These are phyloP conservation scores for Pseudorectes ferrugineus DNA, from an alignment of 2,113 vertebrate genomes.

Conservation along the genomic window DNA sequence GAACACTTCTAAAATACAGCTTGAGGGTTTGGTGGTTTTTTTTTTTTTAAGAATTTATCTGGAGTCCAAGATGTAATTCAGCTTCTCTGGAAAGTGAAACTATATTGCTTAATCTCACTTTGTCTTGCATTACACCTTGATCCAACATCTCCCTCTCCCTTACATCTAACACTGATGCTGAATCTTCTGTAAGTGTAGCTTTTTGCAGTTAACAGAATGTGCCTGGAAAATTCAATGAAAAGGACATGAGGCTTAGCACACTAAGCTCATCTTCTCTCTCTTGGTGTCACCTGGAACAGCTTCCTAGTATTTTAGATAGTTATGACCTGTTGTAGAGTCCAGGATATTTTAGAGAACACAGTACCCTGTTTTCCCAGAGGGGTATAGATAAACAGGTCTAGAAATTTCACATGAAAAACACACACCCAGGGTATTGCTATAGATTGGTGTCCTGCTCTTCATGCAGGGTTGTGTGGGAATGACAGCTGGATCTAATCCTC, in stretches of 20 bases:
- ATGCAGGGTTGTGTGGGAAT: not conserved
- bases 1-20: not conserved
- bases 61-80: not conserved
- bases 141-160: not conserved
- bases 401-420: not conserved
- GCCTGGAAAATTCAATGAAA: not conserved
- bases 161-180: not conserved
- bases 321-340: not conserved
- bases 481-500: conserved; percentile 21
- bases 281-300: not conserved
- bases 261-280: not conserved
- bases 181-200: not conserved
- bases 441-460: not conserved
- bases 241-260: not conserved
- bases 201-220: not conserved
- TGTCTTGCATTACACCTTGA: not conserved
- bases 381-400: not conserved
- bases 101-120: not conserved
- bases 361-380: not conserved
- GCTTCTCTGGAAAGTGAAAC: not conserved
- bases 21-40: not conserved
- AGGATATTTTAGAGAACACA: not conserved
- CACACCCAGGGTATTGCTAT: not conserved
- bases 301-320: not conserved
- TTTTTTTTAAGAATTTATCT: not conserved